Base-by-base conservation (phyloP, 2,113 vertebrate species). In the Myxocyprinus asiaticus region DNA sequence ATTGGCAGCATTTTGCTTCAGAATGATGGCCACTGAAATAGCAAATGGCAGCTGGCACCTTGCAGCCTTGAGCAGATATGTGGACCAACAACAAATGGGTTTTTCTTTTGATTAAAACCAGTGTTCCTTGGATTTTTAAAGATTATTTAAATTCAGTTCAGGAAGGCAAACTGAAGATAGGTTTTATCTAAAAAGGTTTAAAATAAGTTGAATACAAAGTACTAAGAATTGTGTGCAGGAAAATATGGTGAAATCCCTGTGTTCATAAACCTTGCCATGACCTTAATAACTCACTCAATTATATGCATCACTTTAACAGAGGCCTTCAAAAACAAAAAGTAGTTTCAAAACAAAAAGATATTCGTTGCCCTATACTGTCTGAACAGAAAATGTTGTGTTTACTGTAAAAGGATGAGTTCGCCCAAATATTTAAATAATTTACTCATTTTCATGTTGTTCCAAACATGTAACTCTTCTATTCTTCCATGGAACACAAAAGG, bases 281-380 rank as follows among this genome's bases (percentile, higher is more conserved):
- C 73, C 15, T 86, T 51, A 11, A 56, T 14, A 56, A 48, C 47
- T 87, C 22, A 89, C 86, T 90, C 86, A 90, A 90, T 90, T 88
- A 88, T 89, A 87, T 87, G 89, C 88, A 89, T 45, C 83, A 85
- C 86, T 89, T 85, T 87, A 88, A 84, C 5, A 15, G 8, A 42
- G 9, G 44, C 42, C 9, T 4, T 66, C 22, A 12, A 43, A 64
- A 77, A 61, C 65, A 61, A 55, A 68, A n/a, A 9, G 9, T 70
- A 14, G 7, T 67, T 11, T 50, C 11, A 50, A 50, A 50, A 10
- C 9, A 58, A 58, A 33, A 33, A 33, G 22, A 33, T 33, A 33
- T 33, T 33, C 22, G 3, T 33, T 33, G 22, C 22, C 22, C 1
- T 33, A 33, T 33, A 33, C 22, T 33, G 22, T 33, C 22, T 33